Evolutionary conservation across 1,140 invertebrate species (phyloP).

Genomic region (Penaeus vannamei): DNA sequence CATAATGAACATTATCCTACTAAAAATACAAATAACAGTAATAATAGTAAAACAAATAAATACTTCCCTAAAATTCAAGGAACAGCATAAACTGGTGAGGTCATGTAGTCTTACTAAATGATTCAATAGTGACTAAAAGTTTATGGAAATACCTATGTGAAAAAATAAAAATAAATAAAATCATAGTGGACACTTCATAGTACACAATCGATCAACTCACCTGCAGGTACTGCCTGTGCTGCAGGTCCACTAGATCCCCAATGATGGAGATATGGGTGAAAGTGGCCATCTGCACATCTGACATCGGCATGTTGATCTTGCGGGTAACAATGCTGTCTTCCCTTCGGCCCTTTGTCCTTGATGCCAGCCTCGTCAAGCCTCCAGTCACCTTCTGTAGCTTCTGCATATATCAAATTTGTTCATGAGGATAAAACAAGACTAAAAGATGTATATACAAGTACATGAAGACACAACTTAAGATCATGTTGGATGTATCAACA

Average conservation of each 20-base stretch:
- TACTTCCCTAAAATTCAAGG: no score
- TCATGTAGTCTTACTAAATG: no score
- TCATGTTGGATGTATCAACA: no score
- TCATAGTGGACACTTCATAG: no score
- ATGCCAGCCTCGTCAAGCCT: slow-evolving; percentile 86
- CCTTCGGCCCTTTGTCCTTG: slow-evolving; percentile 80
- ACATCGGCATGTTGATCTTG: slow-evolving; percentile 68
- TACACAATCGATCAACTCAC: slow-evolving; percentile 71
- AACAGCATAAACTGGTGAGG: no score
- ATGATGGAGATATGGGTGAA: slow-evolving; percentile 76
- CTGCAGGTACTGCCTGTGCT: slow-evolving; percentile 81
- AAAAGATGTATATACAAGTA: neutral
- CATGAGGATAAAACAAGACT: neutral
- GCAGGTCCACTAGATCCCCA: slow-evolving; percentile 82
- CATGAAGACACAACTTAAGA: neutral
- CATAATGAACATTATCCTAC: no score
- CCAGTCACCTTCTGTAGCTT: slow-evolving; percentile 97
- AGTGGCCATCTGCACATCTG: slow-evolving; percentile 73
- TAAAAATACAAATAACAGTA: no score
- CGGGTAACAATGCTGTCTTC: slow-evolving; percentile 68
- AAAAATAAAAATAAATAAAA: no score
- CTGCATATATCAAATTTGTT: slow-evolving; percentile 67
- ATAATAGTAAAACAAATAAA: no score
- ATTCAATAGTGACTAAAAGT: no score
- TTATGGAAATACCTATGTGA: no score